Base-by-base conservation (phyloP, 2,113 vertebrate genomes). In the Microcebus lehilahytsara region DNA sequence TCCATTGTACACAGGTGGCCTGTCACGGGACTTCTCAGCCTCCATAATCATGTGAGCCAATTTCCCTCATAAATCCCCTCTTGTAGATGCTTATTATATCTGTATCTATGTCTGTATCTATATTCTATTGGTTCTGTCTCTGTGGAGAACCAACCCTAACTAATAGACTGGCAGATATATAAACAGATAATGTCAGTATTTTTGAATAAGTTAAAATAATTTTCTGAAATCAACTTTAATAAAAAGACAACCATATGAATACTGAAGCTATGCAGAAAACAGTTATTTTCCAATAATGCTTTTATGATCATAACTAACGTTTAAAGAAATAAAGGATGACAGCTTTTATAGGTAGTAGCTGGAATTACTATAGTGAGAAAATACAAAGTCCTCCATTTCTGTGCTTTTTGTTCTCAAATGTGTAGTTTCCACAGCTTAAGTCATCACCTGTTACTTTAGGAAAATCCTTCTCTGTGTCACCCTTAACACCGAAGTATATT, bases 211-310 rank as follows among this genome's bases (percentile, higher is more conserved):
- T 83, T 96, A 97, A 97, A 97, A 83, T 85, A 91, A 91, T 75
- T 90, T 95, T 96, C 92, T 79, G 30, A 97, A 98, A 98, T 62
- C 17, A 93, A 89, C 51, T 95, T 30, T 56, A 96, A 94, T 42
- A 98, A 97, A 96, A 87, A 58, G 86, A 97, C 84, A 85, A 92
- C 83, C 34, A 79, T 79, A 62, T 6, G 23, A 7, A 72, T 85
- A 5, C 62, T 87, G 34, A 17, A 81, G 56, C 56, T 75, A 42
- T 22, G 56, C 42, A 81, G 10, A 95, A 1, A 86, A 40, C 23
- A 91, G 77, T 25, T 30, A 37, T 81, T 10, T 86, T 89, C 93
- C 13, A 96, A 22, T 30, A 89, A 88, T 71, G 19, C 84, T 95
- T 95, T 60, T 89, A 95, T 80, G 86, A 93, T 58, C 78, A 85